A percentile compares a stretch with the other conserved stretches of the same genome.
Evolutionary conservation across 2,113 vertebrate genomes (phyloP).

Genomic region (Bombycilla garrulus): DNA sequence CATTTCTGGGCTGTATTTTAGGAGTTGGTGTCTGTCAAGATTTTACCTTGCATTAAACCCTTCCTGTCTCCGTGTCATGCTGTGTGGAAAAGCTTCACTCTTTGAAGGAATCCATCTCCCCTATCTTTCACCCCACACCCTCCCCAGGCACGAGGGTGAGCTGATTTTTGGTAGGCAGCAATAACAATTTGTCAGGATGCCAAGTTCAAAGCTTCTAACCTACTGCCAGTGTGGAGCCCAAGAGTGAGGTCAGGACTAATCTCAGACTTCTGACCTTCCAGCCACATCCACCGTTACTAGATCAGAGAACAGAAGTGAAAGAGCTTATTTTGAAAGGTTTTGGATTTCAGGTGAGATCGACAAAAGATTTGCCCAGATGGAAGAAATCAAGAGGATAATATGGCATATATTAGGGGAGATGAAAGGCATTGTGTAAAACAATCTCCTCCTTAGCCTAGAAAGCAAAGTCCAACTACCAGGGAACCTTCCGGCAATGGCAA

Average conservation of each 20-base stretch:
- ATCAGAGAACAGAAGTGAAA: conserved; percentile 18
- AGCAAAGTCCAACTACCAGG: neutral
- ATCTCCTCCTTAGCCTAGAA: conserved; percentile 13
- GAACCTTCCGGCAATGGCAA: neutral
- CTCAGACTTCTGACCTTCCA: conserved; percentile 41
- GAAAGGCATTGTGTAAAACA: conserved; percentile 17
- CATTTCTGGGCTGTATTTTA: conserved; percentile 24
- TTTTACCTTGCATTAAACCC: conserved; percentile 11
- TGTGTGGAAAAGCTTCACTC: conserved; percentile 26
- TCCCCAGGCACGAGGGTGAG: neutral
- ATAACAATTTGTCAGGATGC: conserved; percentile 57
- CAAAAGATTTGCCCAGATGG: conserved; percentile 56
- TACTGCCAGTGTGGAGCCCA: neutral
- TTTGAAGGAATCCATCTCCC: conserved; percentile 38
- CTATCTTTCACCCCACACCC: neutral
- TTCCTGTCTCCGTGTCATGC: conserved; percentile 15
- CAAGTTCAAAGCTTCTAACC: conserved; percentile 61
- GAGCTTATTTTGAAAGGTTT: conserved; percentile 51
- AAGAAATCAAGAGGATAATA: conserved; percentile 55
- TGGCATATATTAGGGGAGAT: conserved; percentile 42
- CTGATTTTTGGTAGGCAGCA: conserved; percentile 15
- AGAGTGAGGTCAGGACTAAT: conserved; percentile 34
- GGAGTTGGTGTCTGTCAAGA: neutral
- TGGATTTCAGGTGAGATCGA: conserved; percentile 60
- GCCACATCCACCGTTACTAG: neutral